phyloP scores from a whole-genome alignment of 2,888 invertebrate genomes.

The Aelia acuminata region DNA sequence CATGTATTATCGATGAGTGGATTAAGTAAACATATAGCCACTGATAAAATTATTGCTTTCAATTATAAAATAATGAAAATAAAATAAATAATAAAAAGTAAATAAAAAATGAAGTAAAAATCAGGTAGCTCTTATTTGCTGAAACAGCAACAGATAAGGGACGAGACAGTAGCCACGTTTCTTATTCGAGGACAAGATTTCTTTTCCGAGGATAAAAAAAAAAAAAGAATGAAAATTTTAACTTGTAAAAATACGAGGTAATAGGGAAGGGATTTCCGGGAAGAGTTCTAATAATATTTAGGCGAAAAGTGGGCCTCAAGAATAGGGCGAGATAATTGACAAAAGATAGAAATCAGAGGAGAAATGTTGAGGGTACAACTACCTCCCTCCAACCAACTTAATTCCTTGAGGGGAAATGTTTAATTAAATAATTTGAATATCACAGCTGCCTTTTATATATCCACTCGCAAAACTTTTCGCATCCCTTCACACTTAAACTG shows the following conservation, averaged over 20 bases:
- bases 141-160: neutral
- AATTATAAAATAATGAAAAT: too few species aligned
- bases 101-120: neutral
- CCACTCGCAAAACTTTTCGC: constrained; percentile 58
- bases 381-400: constrained; percentile 36
- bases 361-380: constrained; percentile 41
- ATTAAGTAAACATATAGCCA: too few species aligned
- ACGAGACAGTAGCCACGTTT: neutral
- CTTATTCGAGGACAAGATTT: neutral
- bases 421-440: constrained; percentile 61
- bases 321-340: neutral
- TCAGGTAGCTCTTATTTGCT: neutral
- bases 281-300: neutral
- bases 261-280: neutral
- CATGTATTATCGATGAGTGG: too few species aligned
- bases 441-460: constrained; percentile 60
- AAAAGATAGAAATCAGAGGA: constrained; percentile 35
- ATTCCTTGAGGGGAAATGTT: constrained; percentile 52
- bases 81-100: too few species aligned
- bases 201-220: neutral
- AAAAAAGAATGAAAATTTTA: neutral
- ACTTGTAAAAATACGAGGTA: neutral
- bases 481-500: constrained; percentile 59
- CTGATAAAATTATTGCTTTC: too few species aligned
- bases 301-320: neutral